Conservation (phyloP, 2,888 invertebrate genomes). For the Capitulum mitella region DNA sequence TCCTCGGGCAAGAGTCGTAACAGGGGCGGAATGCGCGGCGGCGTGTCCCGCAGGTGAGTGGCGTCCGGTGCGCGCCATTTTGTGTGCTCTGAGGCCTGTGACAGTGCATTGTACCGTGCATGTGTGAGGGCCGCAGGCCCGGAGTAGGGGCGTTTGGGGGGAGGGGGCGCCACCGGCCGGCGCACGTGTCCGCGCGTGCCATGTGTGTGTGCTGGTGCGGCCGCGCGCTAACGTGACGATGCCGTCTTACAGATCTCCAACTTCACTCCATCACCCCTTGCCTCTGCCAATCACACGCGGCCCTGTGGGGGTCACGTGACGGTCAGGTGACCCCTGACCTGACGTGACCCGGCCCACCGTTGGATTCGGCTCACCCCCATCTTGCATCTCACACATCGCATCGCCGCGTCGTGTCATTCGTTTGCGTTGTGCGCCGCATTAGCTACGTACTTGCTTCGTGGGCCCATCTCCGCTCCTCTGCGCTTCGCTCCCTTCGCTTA, state of each 20-base stretch:
- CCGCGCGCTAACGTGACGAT: not conserved
- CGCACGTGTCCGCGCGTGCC: not conserved
- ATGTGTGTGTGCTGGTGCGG: not conserved
- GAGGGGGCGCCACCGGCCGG: not conserved
- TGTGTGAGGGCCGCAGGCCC: not conserved
- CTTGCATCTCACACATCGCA: not conserved
- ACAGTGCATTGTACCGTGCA: not conserved
- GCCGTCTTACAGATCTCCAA: not conserved
- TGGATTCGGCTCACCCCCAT: not conserved
- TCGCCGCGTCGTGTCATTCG: not conserved
- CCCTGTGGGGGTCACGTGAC: conserved; percentile 36
- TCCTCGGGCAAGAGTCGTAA: conserved; percentile 74
- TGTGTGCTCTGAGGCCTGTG: not conserved
- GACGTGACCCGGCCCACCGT: conserved; percentile 41
- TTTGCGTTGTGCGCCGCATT: not conserved
- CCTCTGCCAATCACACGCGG: conserved; percentile 6
- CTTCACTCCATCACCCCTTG: not conserved
- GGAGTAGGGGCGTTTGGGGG: not conserved
- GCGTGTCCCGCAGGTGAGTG: not conserved
- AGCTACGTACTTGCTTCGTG: conserved; percentile 2
- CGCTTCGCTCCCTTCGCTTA: not conserved
- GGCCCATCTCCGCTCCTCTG: not conserved
- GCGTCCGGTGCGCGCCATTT: not conserved
- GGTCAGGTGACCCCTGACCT: conserved; percentile 44
- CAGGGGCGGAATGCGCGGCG: conserved; percentile 52